Base-by-base conservation (phyloP, 2,888 invertebrate species). In the Brenthis ino region DNA sequence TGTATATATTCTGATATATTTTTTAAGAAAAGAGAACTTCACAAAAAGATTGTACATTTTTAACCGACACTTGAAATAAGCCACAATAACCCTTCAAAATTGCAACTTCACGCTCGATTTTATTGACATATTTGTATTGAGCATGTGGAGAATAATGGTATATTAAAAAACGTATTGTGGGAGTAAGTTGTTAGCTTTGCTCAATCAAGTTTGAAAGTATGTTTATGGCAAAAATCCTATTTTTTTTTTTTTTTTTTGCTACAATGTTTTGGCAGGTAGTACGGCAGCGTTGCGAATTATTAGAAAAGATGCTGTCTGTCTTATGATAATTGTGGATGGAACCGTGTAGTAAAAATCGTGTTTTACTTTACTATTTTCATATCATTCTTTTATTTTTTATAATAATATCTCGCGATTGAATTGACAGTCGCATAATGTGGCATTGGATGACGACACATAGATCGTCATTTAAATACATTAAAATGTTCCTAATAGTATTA, bases 171-270 rank as follows among this genome's bases (percentile, higher is more conserved):
- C 43, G 48, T 51, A 67, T 54, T 65, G 65, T 71, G 68, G 65
- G 71, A 57, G 63, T 69, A 67, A 65, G 61, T 57, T 65, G 65
- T 69, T 70, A 65, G 33, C 43, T n/a, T 69, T 63, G 57, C 65
- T 63, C 51, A 57, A 65, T 57, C 61, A n/a, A 48, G 51, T 51
- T 61, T 12, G 12, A 50, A 53, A 53, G 24, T 5, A 11, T 63
- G 28, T 61, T 37, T 51, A 13, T 53, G 37, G 8, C 8, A 53
- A 14, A 53, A 28, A 51, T 33, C 8, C 16, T 20, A 53, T 51
- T 28, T 20, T 33, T 11, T 33, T 16, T 33, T 11, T 33, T 16
- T 53, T 33, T 63, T 51, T 63, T 20, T 37, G 33, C 13, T 53
- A 53, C 24, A 2, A 48, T 60, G 50, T 55, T 50, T 60, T 66